Base-by-base conservation (phyloP, 2,888 invertebrate species). In the Eupithecia dodoneata region DNA sequence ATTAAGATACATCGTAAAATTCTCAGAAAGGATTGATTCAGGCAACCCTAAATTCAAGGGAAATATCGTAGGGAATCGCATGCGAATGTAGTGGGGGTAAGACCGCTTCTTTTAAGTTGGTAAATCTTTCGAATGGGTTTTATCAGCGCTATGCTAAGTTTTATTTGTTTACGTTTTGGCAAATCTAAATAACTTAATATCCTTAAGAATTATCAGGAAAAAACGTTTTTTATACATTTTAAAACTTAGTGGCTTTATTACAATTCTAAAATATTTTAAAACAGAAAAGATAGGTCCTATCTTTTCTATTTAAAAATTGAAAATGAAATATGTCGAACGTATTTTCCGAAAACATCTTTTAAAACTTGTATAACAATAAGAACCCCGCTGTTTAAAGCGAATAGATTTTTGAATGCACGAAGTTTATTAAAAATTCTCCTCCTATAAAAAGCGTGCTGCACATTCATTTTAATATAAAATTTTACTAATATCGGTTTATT, bases 11-110 rank as follows among this genome's bases (percentile, higher is more conserved):
- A 30, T 30, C 30, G 30, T 30, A 30, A 30, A 30, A n/a, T 15
- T 52, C 15, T 52, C 4, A 52, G n/a, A 52, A 15, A 42, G 42
- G 5, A 59, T 69, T 41, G 0, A 30, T 63, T 18, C 15, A 52
- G 71, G 18, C 77, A 77, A 74, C 74, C 77, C 77, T 77, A 74
- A 41, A 59, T 63, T 63, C 63, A 72, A 41, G n/a, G 69, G 41
- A 72, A 77, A 74, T 74, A 70, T 63, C 66, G 66, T 42, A 42
- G 13, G 76, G 55, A 42, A 72, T 78, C 72, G 52, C 71, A 78
- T 76, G 78, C 30, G 63, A 63, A 63, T 30, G 30, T 30, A 63
- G 63, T 59, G 70, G 73, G 71, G 76, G 75, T 76, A 73, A 78
- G 73, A 76, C 73, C 73, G 76, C 74, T 67, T 63, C 71, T 71